A percentile compares a stretch with the other conserved stretches of the same genome.
Evolutionary conservation across 2,888 invertebrate genomes (phyloP).

Genomic region (Lasioglossum villosulum): DNA sequence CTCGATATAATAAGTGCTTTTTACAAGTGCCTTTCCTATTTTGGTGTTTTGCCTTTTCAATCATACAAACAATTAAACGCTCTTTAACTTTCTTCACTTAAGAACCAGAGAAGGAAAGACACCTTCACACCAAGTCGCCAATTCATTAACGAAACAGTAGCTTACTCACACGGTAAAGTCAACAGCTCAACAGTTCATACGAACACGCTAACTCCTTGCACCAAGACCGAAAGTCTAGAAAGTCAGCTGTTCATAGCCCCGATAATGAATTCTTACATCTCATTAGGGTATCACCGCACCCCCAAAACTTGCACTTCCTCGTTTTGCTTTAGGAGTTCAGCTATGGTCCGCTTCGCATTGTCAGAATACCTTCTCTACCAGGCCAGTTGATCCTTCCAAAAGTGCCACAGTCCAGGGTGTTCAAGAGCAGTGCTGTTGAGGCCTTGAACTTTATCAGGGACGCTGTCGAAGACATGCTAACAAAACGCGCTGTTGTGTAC

Average conservation of each 20-base stretch:
- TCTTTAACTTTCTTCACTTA: neutral
- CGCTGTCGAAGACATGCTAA: constrained; percentile 79
- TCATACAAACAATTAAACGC: neutral
- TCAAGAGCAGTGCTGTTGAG: constrained; percentile 74
- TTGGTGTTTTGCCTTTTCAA: neutral
- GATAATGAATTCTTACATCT: neutral
- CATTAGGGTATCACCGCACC: neutral
- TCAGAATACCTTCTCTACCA: constrained; percentile 78
- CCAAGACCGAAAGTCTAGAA: constrained; percentile 5
- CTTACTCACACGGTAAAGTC: neutral
- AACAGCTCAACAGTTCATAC: neutral
- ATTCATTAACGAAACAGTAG: neutral
- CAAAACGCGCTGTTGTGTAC: constrained; percentile 81
- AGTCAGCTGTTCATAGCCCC: neutral
- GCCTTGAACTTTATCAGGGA: constrained; percentile 78
- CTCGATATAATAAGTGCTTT: neutral
- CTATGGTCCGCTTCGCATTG: constrained; percentile 80
- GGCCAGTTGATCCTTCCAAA: constrained; percentile 75
- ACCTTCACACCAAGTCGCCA: neutral
- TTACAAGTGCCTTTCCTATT: neutral
- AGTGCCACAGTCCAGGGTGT: constrained; percentile 71
- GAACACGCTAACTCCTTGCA: neutral
- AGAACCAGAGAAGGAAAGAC: neutral
- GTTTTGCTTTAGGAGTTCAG: constrained; percentile 76
- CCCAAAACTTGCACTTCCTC: neutral